Percentiles rank a stretch among this genome's conserved stretches.
Conservation (phyloP, 2,888 invertebrate species). For the Leucozona laternaria region DNA sequence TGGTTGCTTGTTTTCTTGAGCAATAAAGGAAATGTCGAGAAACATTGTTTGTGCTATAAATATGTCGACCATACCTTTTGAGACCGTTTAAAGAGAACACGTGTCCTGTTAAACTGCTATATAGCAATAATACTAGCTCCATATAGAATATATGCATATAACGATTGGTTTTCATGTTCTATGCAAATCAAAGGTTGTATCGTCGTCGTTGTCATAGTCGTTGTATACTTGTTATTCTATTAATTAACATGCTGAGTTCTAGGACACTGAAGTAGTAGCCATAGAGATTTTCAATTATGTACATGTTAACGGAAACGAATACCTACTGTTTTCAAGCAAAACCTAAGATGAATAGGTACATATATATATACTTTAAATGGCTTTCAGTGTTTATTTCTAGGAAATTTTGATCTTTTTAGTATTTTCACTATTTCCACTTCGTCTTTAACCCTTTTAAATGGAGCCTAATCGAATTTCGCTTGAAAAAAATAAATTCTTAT, state of each 20-base stretch:
- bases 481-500: no score
- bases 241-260: conserved; percentile 66
- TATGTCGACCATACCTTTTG: conserved; percentile 53
- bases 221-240: conserved; percentile 70
- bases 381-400: neutral
- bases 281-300: conserved; percentile 11
- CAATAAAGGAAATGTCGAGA: conserved; percentile 64
- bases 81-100: conserved; percentile 51
- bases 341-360: neutral
- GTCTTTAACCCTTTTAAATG: no score
- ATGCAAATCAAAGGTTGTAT: conserved; percentile 72
- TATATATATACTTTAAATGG: conserved; percentile 12
- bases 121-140: neutral
- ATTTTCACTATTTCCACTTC: neutral
- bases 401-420: neutral
- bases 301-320: conserved; percentile 41
- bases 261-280: conserved; percentile 25
- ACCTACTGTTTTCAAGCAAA: conserved; percentile 19
- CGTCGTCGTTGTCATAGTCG: conserved; percentile 39
- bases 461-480: no score
- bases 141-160: conserved; percentile 47
- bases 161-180: conserved; percentile 64
- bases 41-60: conserved; percentile 65
- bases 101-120: conserved; percentile 33
- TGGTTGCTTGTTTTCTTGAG: conserved; percentile 58